These are phyloP conservation scores for Aporophyla nigra DNA, from an alignment of 2,888 invertebrate species.

Conservation along the genomic window DNA sequence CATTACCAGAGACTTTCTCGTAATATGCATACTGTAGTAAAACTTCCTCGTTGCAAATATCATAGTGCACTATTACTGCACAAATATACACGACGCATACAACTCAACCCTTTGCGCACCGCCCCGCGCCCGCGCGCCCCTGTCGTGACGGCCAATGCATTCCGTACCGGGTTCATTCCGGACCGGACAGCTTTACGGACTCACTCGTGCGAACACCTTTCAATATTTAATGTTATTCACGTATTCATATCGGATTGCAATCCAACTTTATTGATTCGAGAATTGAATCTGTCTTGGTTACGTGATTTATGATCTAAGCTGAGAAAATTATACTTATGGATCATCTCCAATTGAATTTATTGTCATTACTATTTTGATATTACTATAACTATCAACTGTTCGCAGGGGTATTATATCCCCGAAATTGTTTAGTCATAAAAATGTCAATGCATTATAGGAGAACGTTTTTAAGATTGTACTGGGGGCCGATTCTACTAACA, in stretches of 20 bases:
- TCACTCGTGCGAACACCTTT: conserved; percentile 57
- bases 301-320: conserved; percentile 36
- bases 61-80: conserved; percentile 18
- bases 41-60: conserved; percentile 16
- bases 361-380: not conserved
- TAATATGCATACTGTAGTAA: conserved; percentile 1
- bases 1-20: not conserved
- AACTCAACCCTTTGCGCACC: conserved; percentile 38
- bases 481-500: too few species aligned
- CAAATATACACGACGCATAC: conserved; percentile 6
- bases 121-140: too few species aligned
- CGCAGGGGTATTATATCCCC: too few species aligned
- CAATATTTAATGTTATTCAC: conserved; percentile 58
- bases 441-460: too few species aligned
- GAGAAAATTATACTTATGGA: conserved; percentile 26
- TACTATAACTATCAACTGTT: too few species aligned
- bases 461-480: too few species aligned
- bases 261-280: conserved; percentile 59
- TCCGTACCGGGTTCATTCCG: conserved; percentile 53
- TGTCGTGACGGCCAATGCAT: conserved; percentile 49
- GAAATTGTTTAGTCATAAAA: too few species aligned
- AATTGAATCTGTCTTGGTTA: conserved; percentile 60
- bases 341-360: conserved; percentile 10
- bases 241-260: conserved; percentile 53
- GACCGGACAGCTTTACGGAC: conserved; percentile 61